Base-by-base conservation (phyloP, 1,140 invertebrate species). In the Nymphalis io region DNA sequence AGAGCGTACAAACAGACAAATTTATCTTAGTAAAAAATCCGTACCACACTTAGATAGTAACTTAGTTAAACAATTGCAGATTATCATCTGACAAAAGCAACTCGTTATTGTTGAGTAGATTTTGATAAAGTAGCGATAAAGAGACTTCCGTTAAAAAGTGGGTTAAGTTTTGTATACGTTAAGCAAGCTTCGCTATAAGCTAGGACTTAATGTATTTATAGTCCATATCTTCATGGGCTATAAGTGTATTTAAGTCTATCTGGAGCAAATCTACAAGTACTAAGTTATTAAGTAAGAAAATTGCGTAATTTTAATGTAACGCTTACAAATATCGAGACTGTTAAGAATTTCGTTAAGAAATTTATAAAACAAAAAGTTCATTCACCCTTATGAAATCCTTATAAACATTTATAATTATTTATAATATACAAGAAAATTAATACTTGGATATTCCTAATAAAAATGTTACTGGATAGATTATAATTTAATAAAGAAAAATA, bases 211-310 rank as follows among this genome's bases (percentile, higher is more conserved):
- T n/a, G 8, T 33, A 33, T 8, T 33, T 33, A 33, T 33, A 33
- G 27, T 8, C 27, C 27, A 27, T 27, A 27, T 27, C 8, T 3
- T 1, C 13, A 44, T 44, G n/a, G n/a, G 13, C 3, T 44, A 44
- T n/a, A 33, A 44, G 13, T 44, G 0, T 15, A 44, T 44, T 44
- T 12, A 44, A n/a, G 40, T 44, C 40, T 44, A 55, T 55, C 51
- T 55, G 27, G 51, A 55, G 18, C 51, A 27, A 55, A 55, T 55
- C 51, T 23, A 27, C 51, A 8, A 55, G 11, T 15, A 23, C 5
- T 55, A 4, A 55, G 20, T 27, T 55, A 15, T 55, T 55, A 55
- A 27, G 51, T 55, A 55, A 55, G 20, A 55, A 6, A 8, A 55
- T 55, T 55, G 21, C 21, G 20, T 55, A 55, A 55, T 55, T 55